Base-by-base conservation (phyloP, 2,888 invertebrate genomes). In the Quadroppia sp. region DNA sequence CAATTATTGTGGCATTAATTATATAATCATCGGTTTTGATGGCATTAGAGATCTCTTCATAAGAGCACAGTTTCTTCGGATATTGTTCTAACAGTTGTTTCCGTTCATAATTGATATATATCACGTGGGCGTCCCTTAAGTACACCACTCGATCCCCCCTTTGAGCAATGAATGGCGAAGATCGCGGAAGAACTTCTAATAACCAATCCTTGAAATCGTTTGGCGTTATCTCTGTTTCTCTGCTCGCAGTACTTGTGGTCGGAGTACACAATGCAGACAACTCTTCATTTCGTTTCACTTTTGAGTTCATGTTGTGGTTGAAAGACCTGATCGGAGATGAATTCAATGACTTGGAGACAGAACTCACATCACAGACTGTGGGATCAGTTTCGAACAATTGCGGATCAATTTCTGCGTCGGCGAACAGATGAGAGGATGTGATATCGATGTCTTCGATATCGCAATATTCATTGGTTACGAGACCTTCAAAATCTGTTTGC, bases 91-190 rank as follows among this genome's bases (percentile, higher is more conserved):
- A 13, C 1, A 64, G 32, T 25, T 64, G n/a, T 15, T 3, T 3
- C 6, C 28, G 30, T n/a, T 28, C 30, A 36, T 36, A 36, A 11
- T 64, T 17, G 17, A 64, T 64, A n/a, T 64, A 64, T 15, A 64
- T 36, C 4, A 30, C 1, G n/a, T 64, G 64, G 17, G 64, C 64
- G 40, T 64, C 64, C 20, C 32, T 32, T 20, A 64, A 20, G 11
- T 64, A 64, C 9, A 64, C 36, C 7, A 64, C 64, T 36, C 64
- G 32, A 64, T 64, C 64, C 2, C 64, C 64, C 17, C n/a, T 64
- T 36, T 64, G 64, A 4, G n/a, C 64, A 20, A 64, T 64, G 20
- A 36, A 64, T 30, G 64, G 64, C 40, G 64, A 36, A 32, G 17
- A 36, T 15, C 64, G 64, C n/a, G 64, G 64, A 4, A 64, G n/a